Evolutionary conservation across 2,797 vertebrate genomes (phyloP).

Genomic region (Cyprinella venusta): DNA sequence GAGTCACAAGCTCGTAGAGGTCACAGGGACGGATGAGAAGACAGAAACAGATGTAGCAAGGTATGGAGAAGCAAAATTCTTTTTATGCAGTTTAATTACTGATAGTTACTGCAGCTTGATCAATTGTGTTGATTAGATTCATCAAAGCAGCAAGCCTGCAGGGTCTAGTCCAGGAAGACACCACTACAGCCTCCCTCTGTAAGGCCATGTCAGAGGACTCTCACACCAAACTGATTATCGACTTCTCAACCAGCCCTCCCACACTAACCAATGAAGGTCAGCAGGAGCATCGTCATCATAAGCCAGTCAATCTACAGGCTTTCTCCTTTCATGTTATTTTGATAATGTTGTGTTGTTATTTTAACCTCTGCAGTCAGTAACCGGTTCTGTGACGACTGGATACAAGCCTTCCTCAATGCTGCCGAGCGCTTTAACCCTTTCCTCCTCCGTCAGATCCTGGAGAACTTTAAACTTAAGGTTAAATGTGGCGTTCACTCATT

Average conservation of each 20-base stretch:
- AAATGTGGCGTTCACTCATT: not conserved
- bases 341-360: not conserved
- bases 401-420: constrained; percentile 89
- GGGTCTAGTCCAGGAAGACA: constrained; percentile 91
- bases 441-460: constrained; percentile 92
- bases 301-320: not conserved
- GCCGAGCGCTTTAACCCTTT: constrained; percentile 91
- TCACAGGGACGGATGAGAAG: constrained; percentile 84
- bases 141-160: constrained; percentile 92
- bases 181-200: constrained; percentile 84
- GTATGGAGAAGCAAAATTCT: constrained; percentile 72
- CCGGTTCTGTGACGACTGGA: constrained; percentile 96
- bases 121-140: constrained; percentile 79
- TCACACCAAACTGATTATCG: constrained; percentile 79
- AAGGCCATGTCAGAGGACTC: constrained; percentile 85
- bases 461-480: constrained; percentile 99
- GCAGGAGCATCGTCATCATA: not conserved
- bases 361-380: constrained; percentile 83
- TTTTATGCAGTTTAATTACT: not conserved
- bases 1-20: constrained; percentile 89
- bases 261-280: constrained; percentile 84
- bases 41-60: constrained; percentile 88
- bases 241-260: constrained; percentile 83
- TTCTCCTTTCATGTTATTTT: not conserved
- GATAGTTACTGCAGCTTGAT: not conserved